Base-by-base conservation (phyloP, 1,140 invertebrate genomes). In the Trachymyrmex cornetzi region DNA sequence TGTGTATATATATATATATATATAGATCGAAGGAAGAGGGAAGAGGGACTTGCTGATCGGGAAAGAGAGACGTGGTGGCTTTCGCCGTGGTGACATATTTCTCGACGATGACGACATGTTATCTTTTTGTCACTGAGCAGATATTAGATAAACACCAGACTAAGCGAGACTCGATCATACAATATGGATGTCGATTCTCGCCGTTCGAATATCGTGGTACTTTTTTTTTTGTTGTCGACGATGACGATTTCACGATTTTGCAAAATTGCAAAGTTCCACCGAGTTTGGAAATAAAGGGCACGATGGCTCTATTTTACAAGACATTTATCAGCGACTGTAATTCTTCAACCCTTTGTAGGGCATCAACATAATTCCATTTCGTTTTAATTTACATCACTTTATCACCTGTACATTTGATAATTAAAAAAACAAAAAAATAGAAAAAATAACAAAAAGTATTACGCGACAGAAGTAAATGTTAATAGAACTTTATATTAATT, bases 41-140 rank as follows among this genome's bases (percentile, higher is more conserved):
- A 53, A 44, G 72, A 48, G 57, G 59, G 59, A 55, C 7, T n/a
- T 53, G 48, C 48, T 67, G 61, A 48, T 81, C 50, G 22, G 79
- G 22, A 75, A 72, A 84, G 55, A 84, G 24, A 63, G 55, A 19
- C 61, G n/a, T n/a, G n/a, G n/a, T n/a, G 79, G 79, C 53, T 82
- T 59, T 82, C 22, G 50, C 44, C 50, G 34, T 82, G 69, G 24
- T 84, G 55, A 84, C 38, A 69, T 19, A 50, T 75, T 59, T 74
- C 69, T 74, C 69, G 24, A 50, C 27, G 19, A 84, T 63, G 55
- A 74, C 24, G 55, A 69, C 4, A 50, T 75, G n/a, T 61, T 50
- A 57, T 77, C 19, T 38, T 67, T 66, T 74, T 72, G 50, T 24
- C 53, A 57, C 50, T 86, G 87, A 67, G 67, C 87, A 82, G 66